A percentile compares a stretch with the other conserved stretches of the same genome.
phyloP scores from a whole-genome alignment of 2,113 vertebrate species.

The Phycodurus eques region DNA sequence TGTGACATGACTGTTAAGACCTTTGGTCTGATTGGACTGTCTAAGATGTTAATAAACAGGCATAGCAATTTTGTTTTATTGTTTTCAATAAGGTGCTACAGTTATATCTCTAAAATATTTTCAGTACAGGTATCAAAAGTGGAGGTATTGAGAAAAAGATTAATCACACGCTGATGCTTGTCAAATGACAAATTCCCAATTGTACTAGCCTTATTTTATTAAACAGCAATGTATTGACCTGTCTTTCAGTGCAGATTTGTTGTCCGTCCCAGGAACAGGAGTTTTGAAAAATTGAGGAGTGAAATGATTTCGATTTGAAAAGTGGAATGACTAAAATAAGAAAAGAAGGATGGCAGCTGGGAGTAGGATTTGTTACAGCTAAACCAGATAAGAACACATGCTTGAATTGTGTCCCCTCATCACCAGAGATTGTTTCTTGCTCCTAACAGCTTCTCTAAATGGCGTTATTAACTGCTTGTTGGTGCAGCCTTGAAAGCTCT shows the following conservation, averaged over 20 bases:
- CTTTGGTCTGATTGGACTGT: no score
- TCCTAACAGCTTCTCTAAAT: slow-evolving; percentile 2
- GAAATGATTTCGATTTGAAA: not conserved
- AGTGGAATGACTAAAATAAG: not conserved
- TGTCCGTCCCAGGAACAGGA: not conserved
- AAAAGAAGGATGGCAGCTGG: not conserved
- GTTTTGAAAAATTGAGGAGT: not conserved
- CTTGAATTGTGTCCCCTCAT: not conserved
- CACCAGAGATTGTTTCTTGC: not conserved
- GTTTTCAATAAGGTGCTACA: not conserved
- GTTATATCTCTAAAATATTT: no score
- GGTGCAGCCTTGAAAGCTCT: not conserved
- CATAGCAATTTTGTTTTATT: no score
- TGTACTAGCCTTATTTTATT: no score
- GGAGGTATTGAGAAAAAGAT: no score
- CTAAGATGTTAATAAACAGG: not conserved
- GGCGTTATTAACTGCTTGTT: slow-evolving; percentile 11
- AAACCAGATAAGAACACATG: not conserved
- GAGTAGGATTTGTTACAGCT: not conserved
- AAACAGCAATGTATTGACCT: no score
- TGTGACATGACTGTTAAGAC: not conserved
- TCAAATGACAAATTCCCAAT: no score
- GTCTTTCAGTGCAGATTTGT: not conserved
- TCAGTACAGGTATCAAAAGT: no score
- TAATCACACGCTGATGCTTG: no score